Evolutionary conservation across 2,113 vertebrate species (phyloP).

Genomic region (Diphyllodes magnificus): DNA sequence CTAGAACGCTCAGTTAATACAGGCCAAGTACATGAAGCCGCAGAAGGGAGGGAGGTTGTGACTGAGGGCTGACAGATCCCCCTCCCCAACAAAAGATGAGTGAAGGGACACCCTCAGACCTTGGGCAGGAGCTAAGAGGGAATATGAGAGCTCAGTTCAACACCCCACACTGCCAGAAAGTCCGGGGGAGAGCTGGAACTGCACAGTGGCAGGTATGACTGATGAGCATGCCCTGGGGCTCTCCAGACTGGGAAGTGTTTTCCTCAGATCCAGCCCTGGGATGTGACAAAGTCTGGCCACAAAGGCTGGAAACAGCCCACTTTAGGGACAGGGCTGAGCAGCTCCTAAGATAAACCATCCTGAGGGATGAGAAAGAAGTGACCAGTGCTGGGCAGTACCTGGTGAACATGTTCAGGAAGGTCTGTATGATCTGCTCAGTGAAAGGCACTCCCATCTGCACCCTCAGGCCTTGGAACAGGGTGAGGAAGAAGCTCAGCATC

Average conservation of each 20-base stretch:
- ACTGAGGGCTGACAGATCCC: background rate
- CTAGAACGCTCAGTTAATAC: background rate
- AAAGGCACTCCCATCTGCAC: slow-evolving; percentile 98
- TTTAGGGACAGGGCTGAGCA: background rate
- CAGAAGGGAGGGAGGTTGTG: background rate
- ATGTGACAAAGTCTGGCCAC: background rate
- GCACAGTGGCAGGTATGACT: accelerated
- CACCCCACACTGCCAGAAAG: background rate
- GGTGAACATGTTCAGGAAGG: slow-evolving; percentile 98
- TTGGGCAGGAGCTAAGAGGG: background rate
- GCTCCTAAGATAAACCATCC: background rate
- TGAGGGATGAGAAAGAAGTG: background rate
- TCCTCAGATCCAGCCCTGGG: background rate
- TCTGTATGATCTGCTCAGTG: slow-evolving; percentile 97
- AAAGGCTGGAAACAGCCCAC: background rate
- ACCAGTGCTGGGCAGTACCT: slow-evolving; percentile 71
- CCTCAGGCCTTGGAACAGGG: slow-evolving; percentile 91
- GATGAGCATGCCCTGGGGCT: background rate
- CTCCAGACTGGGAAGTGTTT: background rate
- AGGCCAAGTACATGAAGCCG: background rate
- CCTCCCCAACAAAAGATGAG: background rate
- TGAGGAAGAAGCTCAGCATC: slow-evolving; percentile 98
- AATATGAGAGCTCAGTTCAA: background rate
- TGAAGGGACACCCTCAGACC: background rate
- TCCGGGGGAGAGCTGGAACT: background rate